Evolutionary conservation across 2,888 invertebrate species (phyloP).

Genomic region (Sericinus montela): DNA sequence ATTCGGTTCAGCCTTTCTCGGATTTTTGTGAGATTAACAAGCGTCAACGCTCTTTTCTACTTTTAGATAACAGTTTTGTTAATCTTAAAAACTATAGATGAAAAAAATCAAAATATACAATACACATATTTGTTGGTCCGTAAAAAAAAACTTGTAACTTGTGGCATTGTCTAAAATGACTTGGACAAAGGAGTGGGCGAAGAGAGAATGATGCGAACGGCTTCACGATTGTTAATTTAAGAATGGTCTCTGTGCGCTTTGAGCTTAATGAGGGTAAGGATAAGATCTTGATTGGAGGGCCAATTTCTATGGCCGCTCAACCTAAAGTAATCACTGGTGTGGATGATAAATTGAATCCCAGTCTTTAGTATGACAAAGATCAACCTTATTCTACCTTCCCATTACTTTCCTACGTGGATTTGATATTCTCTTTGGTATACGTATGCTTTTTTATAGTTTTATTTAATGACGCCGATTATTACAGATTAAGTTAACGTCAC

Average conservation of each 20-base stretch:
- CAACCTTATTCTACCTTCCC: background rate
- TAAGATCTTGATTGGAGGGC: constrained; percentile 44
- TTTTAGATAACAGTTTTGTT: no score
- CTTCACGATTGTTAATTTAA: constrained; percentile 69
- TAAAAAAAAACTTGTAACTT: constrained; percentile 29
- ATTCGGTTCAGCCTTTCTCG: no score
- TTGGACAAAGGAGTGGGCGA: constrained; percentile 71
- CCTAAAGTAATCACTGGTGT: constrained; percentile 11
- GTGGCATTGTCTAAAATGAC: constrained; percentile 41
- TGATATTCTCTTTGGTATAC: no score
- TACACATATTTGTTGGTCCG: background rate
- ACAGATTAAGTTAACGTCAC: no score
- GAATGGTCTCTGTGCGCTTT: constrained; percentile 44
- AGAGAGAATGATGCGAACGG: constrained; percentile 61
- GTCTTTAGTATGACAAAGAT: background rate
- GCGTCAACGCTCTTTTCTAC: no score
- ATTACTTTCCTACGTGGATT: background rate
- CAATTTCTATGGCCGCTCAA: constrained; percentile 23
- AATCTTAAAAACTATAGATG: no score
- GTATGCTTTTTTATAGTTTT: no score
- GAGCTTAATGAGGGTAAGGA: constrained; percentile 57
- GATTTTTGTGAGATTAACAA: no score
- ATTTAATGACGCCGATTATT: no score
- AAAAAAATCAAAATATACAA: no score
- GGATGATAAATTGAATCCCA: constrained; percentile 8